Base-by-base conservation (phyloP, 35 echinoderm and acorn worm species). In the Patiria miniata region DNA sequence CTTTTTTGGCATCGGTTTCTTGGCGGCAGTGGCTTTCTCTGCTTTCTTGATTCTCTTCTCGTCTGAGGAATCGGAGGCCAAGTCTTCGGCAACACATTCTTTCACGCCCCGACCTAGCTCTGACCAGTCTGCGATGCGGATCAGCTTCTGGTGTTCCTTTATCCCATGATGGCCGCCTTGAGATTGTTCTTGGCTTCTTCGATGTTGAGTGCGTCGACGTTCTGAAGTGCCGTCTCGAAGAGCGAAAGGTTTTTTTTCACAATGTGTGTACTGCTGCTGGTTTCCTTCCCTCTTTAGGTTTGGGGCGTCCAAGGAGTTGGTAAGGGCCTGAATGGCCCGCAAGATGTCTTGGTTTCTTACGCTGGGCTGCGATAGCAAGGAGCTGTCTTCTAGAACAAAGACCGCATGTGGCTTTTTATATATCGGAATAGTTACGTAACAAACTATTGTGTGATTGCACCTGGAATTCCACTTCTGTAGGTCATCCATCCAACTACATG, bases 51-150 rank as follows among this genome's bases (percentile, higher is more conserved):
- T 87, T 3, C 84, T 7, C 50, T 86, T 86, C 19, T 77, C 84
- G 50, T 4, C 85, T 36, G 22, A 42, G 16, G 61, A 39, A 87
- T 87, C 61, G 8, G 61, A 47, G 7, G 85, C 69, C 44, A 87
- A 28, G 8, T 87, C 85, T 3, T 87, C 68, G 3, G 85, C 15
- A 0, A 78, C 12, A 34, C 78, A 87, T n/a, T n/a, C n/a, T 61
- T 87, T 78, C 21, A 78, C 73, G 39, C 85, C 69, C 85, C 69
- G 78, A 29, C 85, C 85, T 37, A 77, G 28, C 23, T 87, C 85
- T 5, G 39, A 78, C 18, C 39, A 30, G 34, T 85, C n/a, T n/a
- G n/a, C n/a, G n/a, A n/a, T n/a, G n/a, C n/a, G n/a, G n/a, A n/a
- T n/a, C n/a, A n/a, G n/a, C 68, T 69, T 19, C 14, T 16, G 37